Conservation (phyloP, 1,140 invertebrate species). For the Teleogryllus occipitalis region DNA sequence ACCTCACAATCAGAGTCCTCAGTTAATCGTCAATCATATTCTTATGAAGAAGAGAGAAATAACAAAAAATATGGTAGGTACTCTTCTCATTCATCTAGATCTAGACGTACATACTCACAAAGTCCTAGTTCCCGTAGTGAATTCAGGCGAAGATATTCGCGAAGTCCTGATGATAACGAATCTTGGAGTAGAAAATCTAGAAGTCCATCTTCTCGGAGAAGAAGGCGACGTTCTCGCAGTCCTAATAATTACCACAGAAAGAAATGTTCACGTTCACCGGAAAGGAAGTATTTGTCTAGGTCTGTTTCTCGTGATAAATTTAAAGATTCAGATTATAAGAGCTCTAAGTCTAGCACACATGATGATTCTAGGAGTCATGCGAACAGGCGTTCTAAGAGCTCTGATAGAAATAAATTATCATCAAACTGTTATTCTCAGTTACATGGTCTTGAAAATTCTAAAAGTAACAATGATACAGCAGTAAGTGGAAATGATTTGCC, state of each 20-base stretch:
- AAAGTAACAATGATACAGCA: neutral
- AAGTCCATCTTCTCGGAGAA: neutral
- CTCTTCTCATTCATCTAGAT: neutral
- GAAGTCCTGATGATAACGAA: neutral
- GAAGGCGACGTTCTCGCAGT: neutral
- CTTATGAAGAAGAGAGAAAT: neutral
- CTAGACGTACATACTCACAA: neutral
- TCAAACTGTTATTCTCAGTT: neutral
- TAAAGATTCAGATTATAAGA: neutral
- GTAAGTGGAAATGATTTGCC: neutral
- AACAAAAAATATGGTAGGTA: neutral
- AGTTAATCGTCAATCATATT: neutral
- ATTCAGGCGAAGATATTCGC: neutral
- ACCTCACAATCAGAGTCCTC: neutral
- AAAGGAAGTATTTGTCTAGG: neutral
- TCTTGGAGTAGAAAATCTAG: neutral
- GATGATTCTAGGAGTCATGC: neutral
- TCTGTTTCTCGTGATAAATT: neutral
- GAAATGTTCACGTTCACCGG: neutral
- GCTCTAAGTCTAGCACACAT: neutral
- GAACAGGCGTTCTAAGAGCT: neutral
- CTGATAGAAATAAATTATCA: neutral
- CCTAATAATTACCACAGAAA: neutral
- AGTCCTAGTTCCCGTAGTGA: neutral
- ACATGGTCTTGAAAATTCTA: neutral